Percentiles rank a stretch among this genome's conserved stretches.
phyloP scores from a whole-genome alignment of 2,113 vertebrate species.

The Pluvialis apricaria region DNA sequence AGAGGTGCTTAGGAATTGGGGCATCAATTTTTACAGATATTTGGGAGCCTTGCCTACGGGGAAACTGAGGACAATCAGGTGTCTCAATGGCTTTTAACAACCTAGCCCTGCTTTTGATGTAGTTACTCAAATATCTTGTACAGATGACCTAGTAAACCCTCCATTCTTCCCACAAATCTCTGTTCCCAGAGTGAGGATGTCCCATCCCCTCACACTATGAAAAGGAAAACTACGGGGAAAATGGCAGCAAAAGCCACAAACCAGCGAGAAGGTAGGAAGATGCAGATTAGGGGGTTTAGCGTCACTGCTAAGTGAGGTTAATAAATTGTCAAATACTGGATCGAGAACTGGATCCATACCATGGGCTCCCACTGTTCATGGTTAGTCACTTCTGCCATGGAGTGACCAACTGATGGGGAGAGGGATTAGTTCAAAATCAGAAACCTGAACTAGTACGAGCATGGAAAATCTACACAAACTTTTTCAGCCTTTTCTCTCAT shows the following conservation, averaged over 20 bases:
- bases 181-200: background rate
- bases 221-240: background rate
- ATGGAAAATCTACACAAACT: background rate
- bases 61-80: background rate
- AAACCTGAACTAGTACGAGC: background rate
- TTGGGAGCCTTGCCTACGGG: background rate
- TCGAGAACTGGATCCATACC: background rate
- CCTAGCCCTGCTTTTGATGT: background rate
- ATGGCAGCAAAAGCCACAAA: background rate
- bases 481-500: background rate
- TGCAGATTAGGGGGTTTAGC: background rate
- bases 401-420: background rate
- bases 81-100: background rate
- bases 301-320: background rate
- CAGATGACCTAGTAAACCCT: background rate
- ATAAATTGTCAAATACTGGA: background rate
- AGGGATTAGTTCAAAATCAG: background rate
- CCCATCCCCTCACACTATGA: background rate
- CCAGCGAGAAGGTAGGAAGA: background rate
- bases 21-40: background rate
- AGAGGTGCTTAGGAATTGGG: background rate
- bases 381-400: background rate
- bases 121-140: background rate
- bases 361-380: fast-evolving
- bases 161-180: background rate